These are phyloP conservation scores for Trissolcus brochymenae DNA, from an alignment of 2,888 invertebrate genomes.

Conservation along the genomic window DNA sequence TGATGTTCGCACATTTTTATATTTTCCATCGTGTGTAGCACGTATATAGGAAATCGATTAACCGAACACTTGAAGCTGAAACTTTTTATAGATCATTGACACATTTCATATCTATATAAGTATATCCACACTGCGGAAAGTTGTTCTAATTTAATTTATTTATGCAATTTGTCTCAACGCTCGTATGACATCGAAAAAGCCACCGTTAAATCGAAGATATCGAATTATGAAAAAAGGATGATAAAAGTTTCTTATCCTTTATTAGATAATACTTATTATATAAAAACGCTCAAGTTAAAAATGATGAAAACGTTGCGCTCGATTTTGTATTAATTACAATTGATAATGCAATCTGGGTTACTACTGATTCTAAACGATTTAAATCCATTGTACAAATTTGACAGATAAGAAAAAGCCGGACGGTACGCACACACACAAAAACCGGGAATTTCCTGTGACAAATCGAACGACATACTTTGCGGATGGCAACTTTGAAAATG, in stretches of 20 bases:
- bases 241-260: too few relatives aligned
- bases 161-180: too few relatives aligned
- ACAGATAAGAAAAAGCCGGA: slow-evolving; percentile 54
- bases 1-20: too few relatives aligned
- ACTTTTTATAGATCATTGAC: slow-evolving; percentile 18
- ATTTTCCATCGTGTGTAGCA: background rate
- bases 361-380: too few relatives aligned
- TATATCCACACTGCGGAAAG: too few relatives aligned
- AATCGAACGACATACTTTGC: slow-evolving; percentile 53
- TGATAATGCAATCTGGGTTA: too few relatives aligned
- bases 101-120: slow-evolving; percentile 3
- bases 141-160: background rate
- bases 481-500: slow-evolving; percentile 74
- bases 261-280: too few relatives aligned
- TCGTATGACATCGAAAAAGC: too few relatives aligned
- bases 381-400: slow-evolving; percentile 9
- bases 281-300: too few relatives aligned
- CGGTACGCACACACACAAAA: slow-evolving; percentile 42
- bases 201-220: too few relatives aligned
- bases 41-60: slow-evolving; percentile 13
- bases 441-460: slow-evolving; percentile 43
- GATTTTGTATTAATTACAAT: background rate
- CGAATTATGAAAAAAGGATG: too few relatives aligned
- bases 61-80: background rate
- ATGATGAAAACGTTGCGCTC: background rate